These are phyloP conservation scores for Siphamia tubifer DNA, from an alignment of 2,113 vertebrate genomes.

Conservation along the genomic window DNA sequence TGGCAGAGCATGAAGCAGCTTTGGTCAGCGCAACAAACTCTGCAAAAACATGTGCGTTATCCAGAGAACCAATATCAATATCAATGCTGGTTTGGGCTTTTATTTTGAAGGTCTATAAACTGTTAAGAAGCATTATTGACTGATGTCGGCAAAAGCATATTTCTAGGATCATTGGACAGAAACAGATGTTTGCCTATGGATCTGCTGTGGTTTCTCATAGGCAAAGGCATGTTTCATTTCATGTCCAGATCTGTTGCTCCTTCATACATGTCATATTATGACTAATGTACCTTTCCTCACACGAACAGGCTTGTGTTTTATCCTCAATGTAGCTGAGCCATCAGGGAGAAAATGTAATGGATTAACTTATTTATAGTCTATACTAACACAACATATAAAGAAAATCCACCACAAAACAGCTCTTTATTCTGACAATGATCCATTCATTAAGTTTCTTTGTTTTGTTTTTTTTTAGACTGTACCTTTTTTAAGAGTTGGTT, in stretches of 20 bases:
- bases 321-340: constrained; percentile 8
- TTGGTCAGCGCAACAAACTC: not conserved
- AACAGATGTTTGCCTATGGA: not conserved
- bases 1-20: not conserved
- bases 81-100: not conserved
- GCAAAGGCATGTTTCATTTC: not conserved
- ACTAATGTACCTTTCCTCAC: constrained; percentile 43
- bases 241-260: not conserved
- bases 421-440: no score
- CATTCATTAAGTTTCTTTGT: no score
- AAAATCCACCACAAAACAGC: not conserved
- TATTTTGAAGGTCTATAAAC: not conserved
- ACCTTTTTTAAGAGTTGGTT: constrained; percentile 46
- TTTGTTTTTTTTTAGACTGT: not conserved
- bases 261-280: not conserved
- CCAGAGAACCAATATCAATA: not conserved
- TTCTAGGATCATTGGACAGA: not conserved
- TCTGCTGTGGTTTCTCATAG: not conserved
- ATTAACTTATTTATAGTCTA: not conserved
- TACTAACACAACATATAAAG: not conserved
- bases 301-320: constrained; percentile 30
- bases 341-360: constrained; percentile 17
- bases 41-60: not conserved
- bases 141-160: not conserved
- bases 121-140: no score